Evolutionary conservation across 2,797 vertebrate species (phyloP).

Genomic region (Lophius americanus): DNA sequence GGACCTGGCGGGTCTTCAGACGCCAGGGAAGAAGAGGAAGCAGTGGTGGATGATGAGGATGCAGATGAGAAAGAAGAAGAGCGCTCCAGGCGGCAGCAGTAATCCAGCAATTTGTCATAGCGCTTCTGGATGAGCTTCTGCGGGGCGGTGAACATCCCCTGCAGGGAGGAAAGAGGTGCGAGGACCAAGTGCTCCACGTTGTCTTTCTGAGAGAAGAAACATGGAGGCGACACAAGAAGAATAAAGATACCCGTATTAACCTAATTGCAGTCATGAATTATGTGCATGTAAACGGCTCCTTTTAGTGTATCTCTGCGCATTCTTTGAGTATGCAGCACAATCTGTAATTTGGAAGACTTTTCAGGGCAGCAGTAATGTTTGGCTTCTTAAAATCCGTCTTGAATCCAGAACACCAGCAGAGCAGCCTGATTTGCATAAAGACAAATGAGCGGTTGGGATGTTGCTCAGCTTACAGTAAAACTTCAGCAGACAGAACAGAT

Average conservation of each 20-base stretch:
- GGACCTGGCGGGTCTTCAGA: constrained; percentile 82
- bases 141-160: constrained; percentile 90
- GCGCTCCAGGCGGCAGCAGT: constrained; percentile 87
- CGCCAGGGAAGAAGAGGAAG: constrained; percentile 48
- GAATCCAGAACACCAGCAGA: no score
- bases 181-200: constrained; percentile 86
- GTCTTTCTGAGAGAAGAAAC: constrained; percentile 76
- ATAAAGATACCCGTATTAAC: constrained; percentile 1
- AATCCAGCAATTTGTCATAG: constrained; percentile 95
- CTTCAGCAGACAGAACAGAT: constrained; percentile 12
- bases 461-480: constrained; percentile 5
- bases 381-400: neutral
- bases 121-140: constrained; percentile 99
- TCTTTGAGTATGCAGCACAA: neutral
- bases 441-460: constrained; percentile 5
- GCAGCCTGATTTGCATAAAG: constrained; percentile 28
- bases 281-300: constrained; percentile 5
- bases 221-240: constrained; percentile 4
- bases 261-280: neutral
- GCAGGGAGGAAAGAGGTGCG: constrained; percentile 85
- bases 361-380: neutral
- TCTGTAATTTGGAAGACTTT: neutral
- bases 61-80: constrained; percentile 77
- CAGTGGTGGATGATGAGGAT: constrained; percentile 48
- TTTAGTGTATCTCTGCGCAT: neutral